A percentile compares a stretch with the other conserved stretches of the same genome.
phyloP scores from a whole-genome alignment of 2,113 vertebrate species.

The Phaethon lepturus region DNA sequence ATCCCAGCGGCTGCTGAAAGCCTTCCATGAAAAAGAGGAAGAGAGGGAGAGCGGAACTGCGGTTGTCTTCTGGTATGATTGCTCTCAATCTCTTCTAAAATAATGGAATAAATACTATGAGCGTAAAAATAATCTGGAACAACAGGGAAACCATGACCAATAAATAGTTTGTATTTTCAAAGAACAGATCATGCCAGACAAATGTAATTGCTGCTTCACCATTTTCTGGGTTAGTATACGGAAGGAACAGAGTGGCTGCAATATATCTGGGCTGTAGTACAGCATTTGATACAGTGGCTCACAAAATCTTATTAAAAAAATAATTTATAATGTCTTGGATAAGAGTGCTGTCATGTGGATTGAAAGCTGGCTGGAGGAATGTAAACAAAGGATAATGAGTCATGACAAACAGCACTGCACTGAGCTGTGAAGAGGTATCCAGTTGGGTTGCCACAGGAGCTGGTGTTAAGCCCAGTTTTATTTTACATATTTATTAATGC shows the following conservation, averaged over 20 bases:
- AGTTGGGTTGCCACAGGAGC: slow-evolving; percentile 1
- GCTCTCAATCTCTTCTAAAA: background rate
- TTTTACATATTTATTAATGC: slow-evolving; percentile 42
- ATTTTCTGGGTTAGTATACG: background rate
- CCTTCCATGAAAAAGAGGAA: background rate
- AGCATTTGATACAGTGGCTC: background rate
- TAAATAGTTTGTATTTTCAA: slow-evolving; percentile 13
- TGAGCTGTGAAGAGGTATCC: slow-evolving; percentile 10
- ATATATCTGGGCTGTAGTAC: background rate
- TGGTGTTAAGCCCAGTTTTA: slow-evolving; percentile 1
- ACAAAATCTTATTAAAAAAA: slow-evolving; percentile 44
- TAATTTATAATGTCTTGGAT: slow-evolving; percentile 11
- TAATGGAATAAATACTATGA: background rate
- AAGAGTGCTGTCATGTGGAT: background rate
- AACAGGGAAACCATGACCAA: background rate
- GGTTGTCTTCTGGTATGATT: background rate
- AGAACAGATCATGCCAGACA: background rate
- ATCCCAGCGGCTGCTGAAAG: background rate
- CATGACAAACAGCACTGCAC: background rate
- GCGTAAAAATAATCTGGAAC: background rate
- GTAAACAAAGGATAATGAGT: slow-evolving; percentile 33
- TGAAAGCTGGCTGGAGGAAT: background rate
- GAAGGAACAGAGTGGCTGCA: background rate
- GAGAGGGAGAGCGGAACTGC: background rate
- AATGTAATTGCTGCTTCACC: background rate